Evolutionary conservation across 2,888 invertebrate genomes (phyloP).

Genomic region (Hyles lineata): DNA sequence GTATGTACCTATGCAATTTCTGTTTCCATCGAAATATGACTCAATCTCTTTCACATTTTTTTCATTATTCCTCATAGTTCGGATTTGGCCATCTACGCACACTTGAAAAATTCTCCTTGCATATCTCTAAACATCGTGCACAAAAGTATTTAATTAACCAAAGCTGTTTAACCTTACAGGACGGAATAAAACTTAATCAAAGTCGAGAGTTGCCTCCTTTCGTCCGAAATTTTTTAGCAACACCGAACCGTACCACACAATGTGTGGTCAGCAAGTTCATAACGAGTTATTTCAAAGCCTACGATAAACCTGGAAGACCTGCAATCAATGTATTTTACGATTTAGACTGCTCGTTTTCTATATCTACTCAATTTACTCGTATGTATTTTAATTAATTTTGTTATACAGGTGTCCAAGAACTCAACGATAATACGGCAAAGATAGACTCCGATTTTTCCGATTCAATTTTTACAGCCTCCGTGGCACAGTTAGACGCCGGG

Average conservation of each 20-base stretch:
- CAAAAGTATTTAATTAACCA: no score
- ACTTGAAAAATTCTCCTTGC: no score
- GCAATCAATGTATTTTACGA: conserved; percentile 54
- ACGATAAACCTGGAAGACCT: conserved; percentile 30
- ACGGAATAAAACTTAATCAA: conserved; percentile 68
- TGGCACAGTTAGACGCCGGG: no score
- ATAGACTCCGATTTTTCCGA: no score
- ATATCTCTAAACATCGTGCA: no score
- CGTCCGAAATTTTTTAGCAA: conserved; percentile 59
- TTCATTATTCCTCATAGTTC: no score
- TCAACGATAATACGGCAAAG: background rate
- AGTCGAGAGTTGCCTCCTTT: conserved; percentile 64
- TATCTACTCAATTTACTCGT: conserved; percentile 56
- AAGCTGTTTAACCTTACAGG: conserved; percentile 56
- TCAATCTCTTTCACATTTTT: no score
- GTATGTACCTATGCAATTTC: no score
- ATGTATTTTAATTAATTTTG: conserved; percentile 19
- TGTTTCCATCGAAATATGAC: no score
- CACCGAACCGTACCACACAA: conserved; percentile 44
- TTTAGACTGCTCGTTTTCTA: conserved; percentile 46
- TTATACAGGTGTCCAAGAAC: background rate
- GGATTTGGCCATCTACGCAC: no score
- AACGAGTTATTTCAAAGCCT: conserved; percentile 66
- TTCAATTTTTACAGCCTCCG: no score
- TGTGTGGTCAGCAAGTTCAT: conserved; percentile 72